phyloP scores from a whole-genome alignment of 2,113 vertebrate species.

The Riparia riparia region DNA sequence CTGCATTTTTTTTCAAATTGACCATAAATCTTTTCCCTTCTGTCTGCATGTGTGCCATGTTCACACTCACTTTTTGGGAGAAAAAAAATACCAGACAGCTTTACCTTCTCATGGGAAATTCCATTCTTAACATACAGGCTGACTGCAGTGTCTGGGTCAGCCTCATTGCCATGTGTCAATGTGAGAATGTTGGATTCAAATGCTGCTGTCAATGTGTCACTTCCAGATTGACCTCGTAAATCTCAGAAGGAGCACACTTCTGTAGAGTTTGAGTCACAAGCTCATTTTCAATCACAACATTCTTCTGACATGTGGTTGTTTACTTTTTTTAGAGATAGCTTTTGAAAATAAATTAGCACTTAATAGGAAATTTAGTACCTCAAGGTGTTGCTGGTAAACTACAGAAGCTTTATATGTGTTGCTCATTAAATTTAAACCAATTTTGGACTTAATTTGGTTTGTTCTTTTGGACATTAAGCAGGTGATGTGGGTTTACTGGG shows the following conservation, averaged over 20 bases:
- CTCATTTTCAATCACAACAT: background rate
- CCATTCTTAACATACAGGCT: background rate
- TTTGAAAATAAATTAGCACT: background rate
- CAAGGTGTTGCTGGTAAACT: accelerated
- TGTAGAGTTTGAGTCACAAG: background rate
- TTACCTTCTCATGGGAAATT: background rate
- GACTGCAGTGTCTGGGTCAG: background rate
- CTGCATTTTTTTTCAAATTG: background rate
- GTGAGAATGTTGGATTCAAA: background rate
- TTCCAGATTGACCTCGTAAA: background rate
- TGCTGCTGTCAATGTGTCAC: background rate
- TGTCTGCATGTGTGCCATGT: accelerated
- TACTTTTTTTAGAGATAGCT: background rate
- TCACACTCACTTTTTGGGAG: background rate
- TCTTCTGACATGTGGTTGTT: background rate
- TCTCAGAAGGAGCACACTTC: background rate
- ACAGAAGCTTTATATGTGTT: background rate
- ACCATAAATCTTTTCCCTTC: background rate
- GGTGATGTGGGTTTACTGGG: background rate
- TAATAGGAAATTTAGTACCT: background rate
- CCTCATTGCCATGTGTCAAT: background rate
- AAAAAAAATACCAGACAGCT: accelerated
- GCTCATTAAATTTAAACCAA: background rate
- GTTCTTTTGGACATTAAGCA: background rate
- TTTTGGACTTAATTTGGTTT: background rate